Evolutionary conservation across 2,113 vertebrate genomes (phyloP), one percentile per base, ranked within the genome.

Genomic region (Sciurus niger): DNA sequence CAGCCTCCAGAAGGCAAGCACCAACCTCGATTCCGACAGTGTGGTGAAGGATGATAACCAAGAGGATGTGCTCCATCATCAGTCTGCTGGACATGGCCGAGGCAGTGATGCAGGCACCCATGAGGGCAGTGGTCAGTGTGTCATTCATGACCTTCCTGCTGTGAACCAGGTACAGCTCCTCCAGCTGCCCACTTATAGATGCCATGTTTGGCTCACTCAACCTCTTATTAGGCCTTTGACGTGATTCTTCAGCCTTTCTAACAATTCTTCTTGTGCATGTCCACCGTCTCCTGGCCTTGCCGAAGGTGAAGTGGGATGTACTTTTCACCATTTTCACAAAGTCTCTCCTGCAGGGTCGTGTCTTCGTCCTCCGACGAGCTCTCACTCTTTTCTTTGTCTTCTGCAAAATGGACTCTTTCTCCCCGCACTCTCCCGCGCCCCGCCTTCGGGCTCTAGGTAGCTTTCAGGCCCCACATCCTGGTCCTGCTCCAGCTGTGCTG

Each of bases 91-190:
- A 99, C 99, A 99, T 99, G 95, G 99, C 97, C 0, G 98, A 76
- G 0, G 98, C 97, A 4, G 98, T 98, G 24, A 99, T 99, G 7
- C 99, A 99, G 92, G 99, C 99, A 0, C 94, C 98, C 85, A 99
- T 77, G 4, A 99, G 98, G 74, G 98, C 60, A 30, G 98, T 97
- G 0, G 99, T 99, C 94, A 99, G 97, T 0, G 98, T 99, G 90
- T 99, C 99, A 6, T 98, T 99, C 99, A 99, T 99, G 98, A 99
- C 99, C 98, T 99, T 99, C 95, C 99, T 99, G 98, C 99, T 99
- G 98, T 98, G 99, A 97, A 97, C 97, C 99, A 99, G 99, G 98
- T 99, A 99, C 17, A 99, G 98, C 91, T 99, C 99, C 98, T 99
- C 99, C 95, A 99, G 97, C 97, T 99, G 99, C 13, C 98, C 97